These are phyloP conservation scores for Mionectes olivaceus DNA, from an alignment of 2,797 vertebrate genomes.

Conservation along the genomic window DNA sequence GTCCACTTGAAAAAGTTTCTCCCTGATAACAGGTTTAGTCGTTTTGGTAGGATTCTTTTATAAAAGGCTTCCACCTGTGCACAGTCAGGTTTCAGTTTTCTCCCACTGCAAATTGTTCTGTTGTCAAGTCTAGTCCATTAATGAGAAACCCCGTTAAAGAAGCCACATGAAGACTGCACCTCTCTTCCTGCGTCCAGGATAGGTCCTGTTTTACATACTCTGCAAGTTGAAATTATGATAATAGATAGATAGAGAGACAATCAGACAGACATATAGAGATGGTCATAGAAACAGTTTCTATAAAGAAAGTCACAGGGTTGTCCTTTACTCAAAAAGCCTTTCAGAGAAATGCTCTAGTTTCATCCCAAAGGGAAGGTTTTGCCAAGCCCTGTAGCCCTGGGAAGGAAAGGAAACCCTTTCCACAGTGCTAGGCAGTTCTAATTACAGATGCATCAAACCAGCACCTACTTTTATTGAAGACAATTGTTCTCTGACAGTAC, in stretches of 20 bases:
- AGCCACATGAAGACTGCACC: background rate
- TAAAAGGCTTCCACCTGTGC: constrained; percentile 12
- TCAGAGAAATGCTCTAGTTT: background rate
- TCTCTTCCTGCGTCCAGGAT: background rate
- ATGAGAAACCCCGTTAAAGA: background rate
- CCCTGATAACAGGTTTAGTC: background rate
- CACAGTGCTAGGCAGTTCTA: background rate
- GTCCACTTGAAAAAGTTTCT: background rate
- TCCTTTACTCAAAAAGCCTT: background rate
- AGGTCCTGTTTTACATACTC: background rate
- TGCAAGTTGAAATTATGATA: background rate
- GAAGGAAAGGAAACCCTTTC: background rate
- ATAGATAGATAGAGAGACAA: background rate
- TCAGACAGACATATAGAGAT: background rate
- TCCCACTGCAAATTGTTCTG: background rate
- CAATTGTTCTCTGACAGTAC: background rate
- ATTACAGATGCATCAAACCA: background rate
- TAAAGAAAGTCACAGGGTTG: background rate
- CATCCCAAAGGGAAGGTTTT: background rate
- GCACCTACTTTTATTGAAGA: background rate
- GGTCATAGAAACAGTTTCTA: background rate
- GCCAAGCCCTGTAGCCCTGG: background rate
- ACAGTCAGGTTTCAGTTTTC: constrained; percentile 9
- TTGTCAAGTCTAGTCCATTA: background rate
- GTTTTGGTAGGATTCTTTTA: constrained; percentile 30